Evolutionary conservation across 1,140 invertebrate species (phyloP).

Genomic region (Pseudoatta argentina): DNA sequence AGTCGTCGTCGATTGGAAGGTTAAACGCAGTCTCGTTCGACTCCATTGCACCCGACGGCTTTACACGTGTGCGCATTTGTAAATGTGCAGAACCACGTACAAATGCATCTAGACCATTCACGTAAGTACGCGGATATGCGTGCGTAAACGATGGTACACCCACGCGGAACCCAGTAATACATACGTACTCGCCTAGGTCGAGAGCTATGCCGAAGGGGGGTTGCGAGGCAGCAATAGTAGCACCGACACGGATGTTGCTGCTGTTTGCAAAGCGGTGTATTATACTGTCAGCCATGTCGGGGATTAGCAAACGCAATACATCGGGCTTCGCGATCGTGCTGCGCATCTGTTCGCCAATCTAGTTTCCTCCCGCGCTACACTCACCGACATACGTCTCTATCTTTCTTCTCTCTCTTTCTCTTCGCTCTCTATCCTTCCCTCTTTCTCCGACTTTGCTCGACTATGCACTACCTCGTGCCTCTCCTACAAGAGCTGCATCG

Average conservation of each 20-base stretch:
- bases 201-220: constrained; percentile 65
- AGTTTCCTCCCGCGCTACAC: constrained; percentile 2
- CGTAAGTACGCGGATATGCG: constrained; percentile 22
- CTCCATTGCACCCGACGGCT: constrained; percentile 20
- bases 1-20: constrained; percentile 46
- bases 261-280: constrained; percentile 86
- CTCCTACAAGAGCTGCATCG: constrained; percentile 81
- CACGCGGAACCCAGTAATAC: constrained; percentile 62
- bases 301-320: constrained; percentile 86
- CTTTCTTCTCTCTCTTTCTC: not conserved
- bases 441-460: constrained; percentile 53
- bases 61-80: constrained; percentile 38
- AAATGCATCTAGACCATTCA: constrained; percentile 19
- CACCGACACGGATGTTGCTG: constrained; percentile 73
- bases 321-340: constrained; percentile 83
- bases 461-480: constrained; percentile 59
- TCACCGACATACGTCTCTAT: constrained; percentile 34
- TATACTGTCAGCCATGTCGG: constrained; percentile 85
- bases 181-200: constrained; percentile 63
- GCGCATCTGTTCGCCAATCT: constrained; percentile 84
- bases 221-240: constrained; percentile 68
- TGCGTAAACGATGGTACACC: constrained; percentile 55
- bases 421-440: constrained; percentile 33
- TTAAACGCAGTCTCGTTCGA: constrained; percentile 53
- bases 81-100: constrained; percentile 21